Base-by-base conservation (phyloP, 2,888 invertebrate genomes). In the Hyppa rectilinea region DNA sequence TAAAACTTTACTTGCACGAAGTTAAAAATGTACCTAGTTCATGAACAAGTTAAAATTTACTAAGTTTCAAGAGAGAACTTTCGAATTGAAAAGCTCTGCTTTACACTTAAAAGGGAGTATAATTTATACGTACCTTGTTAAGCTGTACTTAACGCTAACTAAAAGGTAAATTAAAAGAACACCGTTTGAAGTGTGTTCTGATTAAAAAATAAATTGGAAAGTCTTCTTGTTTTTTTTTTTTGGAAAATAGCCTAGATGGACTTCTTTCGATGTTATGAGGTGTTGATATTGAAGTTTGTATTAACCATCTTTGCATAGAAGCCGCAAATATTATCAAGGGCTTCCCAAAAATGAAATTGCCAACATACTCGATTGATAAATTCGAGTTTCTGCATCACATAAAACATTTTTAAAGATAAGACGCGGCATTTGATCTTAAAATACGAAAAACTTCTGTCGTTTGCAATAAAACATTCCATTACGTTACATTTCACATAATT, bases 1-100 rank as follows among this genome's bases (percentile, higher is more conserved):
- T 49, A 17, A 26, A 74, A 78, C 59, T 77, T 69, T 29, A 50
- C 63, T 65, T 38, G 45, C 52, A 62, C 43, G 14, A 74, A 77
- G 79, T 80, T 86, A 81, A 80, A 86, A 84, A 87, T 85, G 69
- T 73, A 77, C 68, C 53, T 70, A 77, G 73, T 80, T 75, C 66
- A 81, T 70, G 68, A 81, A 71, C 67, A 73, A 78, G 74, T 73
- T 75, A 29, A 71, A 73, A 75, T 83, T 84, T 61, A 74, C 69
- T 62, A 78, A 85, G 73, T 83, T 85, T 71, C 14, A 55, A 45
- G 45, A 14, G 70, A 20, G 71, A 85, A 69, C 67, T 85, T 78
- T 49, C 2, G 40, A 61, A 83, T 85, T 79, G 69, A 82, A 84
- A 79, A 70, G 66, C 71, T 55, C 36, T 61, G 71, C 70, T 70